Percentiles rank a stretch among this genome's conserved stretches.
These are phyloP conservation scores for Bimastos eiseni DNA, from an alignment of 2,888 invertebrate species.

Conservation along the genomic window DNA sequence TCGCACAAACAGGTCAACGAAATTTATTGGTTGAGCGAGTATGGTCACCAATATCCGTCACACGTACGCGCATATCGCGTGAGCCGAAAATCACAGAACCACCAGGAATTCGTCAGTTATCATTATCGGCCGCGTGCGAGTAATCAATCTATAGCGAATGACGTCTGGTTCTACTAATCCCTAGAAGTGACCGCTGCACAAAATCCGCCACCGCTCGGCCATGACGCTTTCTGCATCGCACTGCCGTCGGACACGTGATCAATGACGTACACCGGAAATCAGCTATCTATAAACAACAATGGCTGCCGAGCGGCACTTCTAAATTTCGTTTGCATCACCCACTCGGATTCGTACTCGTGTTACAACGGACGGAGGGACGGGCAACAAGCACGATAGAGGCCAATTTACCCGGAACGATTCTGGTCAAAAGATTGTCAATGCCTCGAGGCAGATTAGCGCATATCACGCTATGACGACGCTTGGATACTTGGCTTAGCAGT, in stretches of 20 bases:
- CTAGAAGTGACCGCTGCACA: not conserved
- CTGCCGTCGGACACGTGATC: not conserved
- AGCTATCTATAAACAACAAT: not conserved
- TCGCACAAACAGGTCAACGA: too few relatives aligned
- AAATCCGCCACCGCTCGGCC: not conserved
- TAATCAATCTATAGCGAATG: not conserved
- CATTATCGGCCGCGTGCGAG: not conserved
- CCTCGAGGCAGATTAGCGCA: not conserved
- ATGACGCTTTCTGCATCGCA: not conserved
- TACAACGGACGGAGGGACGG: not conserved
- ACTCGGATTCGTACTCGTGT: not conserved
- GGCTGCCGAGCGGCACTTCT: not conserved
- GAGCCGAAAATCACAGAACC: not conserved
- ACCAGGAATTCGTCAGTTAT: not conserved
- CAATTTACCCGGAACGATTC: not conserved
- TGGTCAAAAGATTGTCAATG: slow-evolving; percentile 4
- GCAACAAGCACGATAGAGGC: not conserved
- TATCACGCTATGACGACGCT: too few relatives aligned
- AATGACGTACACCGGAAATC: slow-evolving; percentile 3
- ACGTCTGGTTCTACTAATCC: not conserved
- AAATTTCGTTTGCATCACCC: not conserved
- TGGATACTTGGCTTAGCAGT: not conserved
- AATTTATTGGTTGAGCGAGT: too few relatives aligned
- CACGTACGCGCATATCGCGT: not conserved
- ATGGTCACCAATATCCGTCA: too few relatives aligned